Evolutionary conservation across 2,888 invertebrate species (phyloP), one percentile per base, ranked within the genome.

Genomic region (Lydus trimaculatus): DNA sequence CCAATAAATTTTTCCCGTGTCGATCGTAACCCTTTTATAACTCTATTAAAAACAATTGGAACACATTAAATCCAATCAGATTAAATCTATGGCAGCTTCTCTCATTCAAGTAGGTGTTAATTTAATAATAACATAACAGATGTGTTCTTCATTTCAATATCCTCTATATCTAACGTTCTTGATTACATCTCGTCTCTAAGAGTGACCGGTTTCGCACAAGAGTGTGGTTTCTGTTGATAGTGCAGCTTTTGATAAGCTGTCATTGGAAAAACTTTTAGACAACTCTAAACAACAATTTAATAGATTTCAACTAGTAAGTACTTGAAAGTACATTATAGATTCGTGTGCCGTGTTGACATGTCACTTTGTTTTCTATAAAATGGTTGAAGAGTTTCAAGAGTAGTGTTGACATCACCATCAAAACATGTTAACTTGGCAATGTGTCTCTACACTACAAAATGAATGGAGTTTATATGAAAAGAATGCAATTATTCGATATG

Each of bases 81-180:
- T 52, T 52, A 11, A 52, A 25, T 52, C 52, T 52, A 52, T 11
- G 23, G 15, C 25, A 52, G 11, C 48, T 48, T 43, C 43, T 43
- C 43, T 17, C 43, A 4, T 31, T 60, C 31, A 60, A 31, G 33
- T 61, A 61, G 17, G 31, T 31, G 36, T 36, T 61, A 61, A 61
- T 61, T 33, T 61, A 61, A 61, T 61, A 36, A 39, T 36, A n/a
- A 20, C 25, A 39, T 61, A 25, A 9, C 61, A 61, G 61, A 20
- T 61, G 61, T 9, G 23, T 25, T 23, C 17, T 33, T 13, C 33
- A 61, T 11, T 61, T 15, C 17, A 60, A 25, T 59, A 28, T 59
- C 31, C 31, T 31, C 20, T 31, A 20, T 31, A 15, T n/a, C n/a
- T n/a, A 60, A 60, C 11, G 11, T 17, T 15, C 17, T 23, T 5